Conservation (phyloP, 1,140 invertebrate species). For the Brachionus calyciflorus region DNA sequence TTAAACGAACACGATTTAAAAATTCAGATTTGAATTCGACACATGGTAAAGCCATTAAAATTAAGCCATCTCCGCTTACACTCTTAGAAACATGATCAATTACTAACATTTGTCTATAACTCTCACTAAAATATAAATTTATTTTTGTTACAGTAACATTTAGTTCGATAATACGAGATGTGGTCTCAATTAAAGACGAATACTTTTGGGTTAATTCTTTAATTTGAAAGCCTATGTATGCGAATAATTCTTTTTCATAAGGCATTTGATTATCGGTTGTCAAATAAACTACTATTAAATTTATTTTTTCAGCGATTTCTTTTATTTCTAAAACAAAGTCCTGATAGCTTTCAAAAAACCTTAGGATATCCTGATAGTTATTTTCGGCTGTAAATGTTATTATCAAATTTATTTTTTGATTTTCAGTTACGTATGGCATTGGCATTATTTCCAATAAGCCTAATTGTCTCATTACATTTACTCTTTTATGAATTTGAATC, state of each 20-base stretch:
- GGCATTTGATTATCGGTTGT: background rate
- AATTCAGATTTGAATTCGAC: conserved; percentile 74
- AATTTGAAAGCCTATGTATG: background rate
- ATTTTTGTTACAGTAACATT: conserved; percentile 65
- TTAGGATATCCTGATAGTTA: conserved; percentile 5
- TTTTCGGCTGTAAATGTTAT: conserved; percentile 60
- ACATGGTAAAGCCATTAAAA: conserved; percentile 53
- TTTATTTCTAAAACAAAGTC: conserved; percentile 40
- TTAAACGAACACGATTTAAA: conserved; percentile 67
- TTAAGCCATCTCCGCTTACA: conserved; percentile 59
- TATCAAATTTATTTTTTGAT: conserved; percentile 72
- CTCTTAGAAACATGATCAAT: conserved; percentile 71
- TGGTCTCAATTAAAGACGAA: conserved; percentile 60
- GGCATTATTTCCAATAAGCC: conserved; percentile 78
- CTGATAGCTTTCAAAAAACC: conserved; percentile 36
- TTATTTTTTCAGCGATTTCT: conserved; percentile 40
- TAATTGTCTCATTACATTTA: conserved; percentile 67
- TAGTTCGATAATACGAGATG: conserved; percentile 68
- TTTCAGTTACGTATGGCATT: conserved; percentile 86
- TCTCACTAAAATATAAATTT: conserved; percentile 64
- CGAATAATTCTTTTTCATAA: conserved; percentile 62
- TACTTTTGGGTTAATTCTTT: conserved; percentile 32
- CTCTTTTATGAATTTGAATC: conserved; percentile 49
- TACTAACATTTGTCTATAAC: conserved; percentile 65
- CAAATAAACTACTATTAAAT: conserved; percentile 27